These are phyloP conservation scores for Pachyuromys duprasi DNA, from an alignment of 2,797 vertebrate genomes.

Conservation along the genomic window DNA sequence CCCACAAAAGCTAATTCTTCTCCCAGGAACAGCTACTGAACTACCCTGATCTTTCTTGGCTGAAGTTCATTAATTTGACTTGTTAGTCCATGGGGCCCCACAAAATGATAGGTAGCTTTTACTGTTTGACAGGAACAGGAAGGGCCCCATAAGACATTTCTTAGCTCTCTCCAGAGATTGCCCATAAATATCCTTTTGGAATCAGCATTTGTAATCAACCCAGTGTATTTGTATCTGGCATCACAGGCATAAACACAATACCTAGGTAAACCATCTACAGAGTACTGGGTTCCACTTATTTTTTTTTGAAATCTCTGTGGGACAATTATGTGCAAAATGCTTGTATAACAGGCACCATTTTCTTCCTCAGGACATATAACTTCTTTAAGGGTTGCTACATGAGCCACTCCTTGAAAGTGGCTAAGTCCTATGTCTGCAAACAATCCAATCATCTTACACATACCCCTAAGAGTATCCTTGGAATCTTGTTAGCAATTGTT, in stretches of 20 bases:
- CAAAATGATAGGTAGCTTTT: background rate
- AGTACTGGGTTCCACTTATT: background rate
- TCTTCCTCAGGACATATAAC: background rate
- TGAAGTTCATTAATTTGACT: background rate
- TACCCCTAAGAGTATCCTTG: background rate
- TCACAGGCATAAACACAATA: background rate
- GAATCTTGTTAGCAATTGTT: background rate
- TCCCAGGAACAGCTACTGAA: background rate
- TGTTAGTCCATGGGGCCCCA: background rate
- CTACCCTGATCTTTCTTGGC: background rate
- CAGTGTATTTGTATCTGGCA: background rate
- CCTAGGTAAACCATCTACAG: background rate
- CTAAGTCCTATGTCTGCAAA: background rate
- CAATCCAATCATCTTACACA: background rate
- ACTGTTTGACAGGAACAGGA: no score
- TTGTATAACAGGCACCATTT: background rate
- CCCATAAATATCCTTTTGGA: background rate
- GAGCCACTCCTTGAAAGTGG: background rate
- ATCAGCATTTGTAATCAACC: background rate
- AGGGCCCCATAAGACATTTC: background rate
- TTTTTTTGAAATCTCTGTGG: background rate
- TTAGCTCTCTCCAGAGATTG: background rate
- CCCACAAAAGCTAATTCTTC: background rate
- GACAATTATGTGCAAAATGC: background rate
- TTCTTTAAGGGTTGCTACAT: background rate